These are phyloP conservation scores for Rhodinocichla rosea DNA, from an alignment of 2,113 vertebrate species.

Conservation along the genomic window DNA sequence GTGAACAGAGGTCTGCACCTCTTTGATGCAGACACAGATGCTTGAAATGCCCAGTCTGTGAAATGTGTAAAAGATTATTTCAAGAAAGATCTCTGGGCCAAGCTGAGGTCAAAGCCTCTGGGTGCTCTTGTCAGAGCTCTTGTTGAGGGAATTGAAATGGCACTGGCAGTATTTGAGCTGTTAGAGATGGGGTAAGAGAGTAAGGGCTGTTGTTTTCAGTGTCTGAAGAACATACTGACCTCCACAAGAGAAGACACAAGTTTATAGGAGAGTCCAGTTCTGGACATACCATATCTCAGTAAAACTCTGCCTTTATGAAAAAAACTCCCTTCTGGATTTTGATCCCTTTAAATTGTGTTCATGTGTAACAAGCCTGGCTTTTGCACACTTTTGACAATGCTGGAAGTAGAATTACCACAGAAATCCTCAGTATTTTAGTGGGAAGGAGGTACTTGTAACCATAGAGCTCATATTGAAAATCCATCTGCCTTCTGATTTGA, in stretches of 20 bases:
- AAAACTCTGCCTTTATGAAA: not conserved
- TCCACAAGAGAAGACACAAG: not conserved
- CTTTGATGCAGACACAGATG: not conserved
- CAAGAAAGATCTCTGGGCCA: not conserved
- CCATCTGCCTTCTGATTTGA: not conserved
- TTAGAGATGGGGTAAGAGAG: not conserved
- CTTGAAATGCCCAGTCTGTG: not conserved
- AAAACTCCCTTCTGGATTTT: not conserved
- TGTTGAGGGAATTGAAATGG: not conserved
- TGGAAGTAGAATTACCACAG: constrained; percentile 3
- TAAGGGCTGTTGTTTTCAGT: not conserved
- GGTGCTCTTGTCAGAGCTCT: not conserved
- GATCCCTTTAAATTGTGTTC: constrained; percentile 9
- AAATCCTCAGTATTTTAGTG: constrained; percentile 3
- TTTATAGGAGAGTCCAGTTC: not conserved
- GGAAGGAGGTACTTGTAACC: not conserved
- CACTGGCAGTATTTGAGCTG: not conserved
- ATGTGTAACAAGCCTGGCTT: not conserved
- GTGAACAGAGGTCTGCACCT: not conserved
- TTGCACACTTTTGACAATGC: not conserved
- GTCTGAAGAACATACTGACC: not conserved
- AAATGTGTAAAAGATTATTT: not conserved
- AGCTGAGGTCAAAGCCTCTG: not conserved
- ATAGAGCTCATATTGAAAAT: constrained; percentile 24
- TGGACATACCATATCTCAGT: not conserved